phyloP scores from a whole-genome alignment of 2,797 vertebrate species.

The Crocodylus rhombifer region DNA sequence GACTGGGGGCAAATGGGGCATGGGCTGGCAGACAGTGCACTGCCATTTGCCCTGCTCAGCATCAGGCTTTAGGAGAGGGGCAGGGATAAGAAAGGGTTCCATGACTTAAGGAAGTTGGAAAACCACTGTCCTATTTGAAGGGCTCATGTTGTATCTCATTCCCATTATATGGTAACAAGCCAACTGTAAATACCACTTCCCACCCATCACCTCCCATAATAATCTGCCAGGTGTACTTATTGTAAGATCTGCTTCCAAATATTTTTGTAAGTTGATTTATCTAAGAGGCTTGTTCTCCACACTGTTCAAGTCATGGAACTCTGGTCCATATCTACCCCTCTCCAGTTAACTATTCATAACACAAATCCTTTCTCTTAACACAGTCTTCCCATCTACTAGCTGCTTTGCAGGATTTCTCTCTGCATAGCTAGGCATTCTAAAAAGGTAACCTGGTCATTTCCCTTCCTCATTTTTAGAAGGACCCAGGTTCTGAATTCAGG shows the following conservation, averaged over 20 bases:
- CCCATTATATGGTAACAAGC: slow-evolving; percentile 52
- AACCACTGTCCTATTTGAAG: neutral
- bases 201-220: slow-evolving; percentile 15
- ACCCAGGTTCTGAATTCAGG: neutral
- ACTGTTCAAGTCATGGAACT: neutral
- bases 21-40: no score
- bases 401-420: neutral
- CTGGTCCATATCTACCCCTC: neutral
- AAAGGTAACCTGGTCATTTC: neutral
- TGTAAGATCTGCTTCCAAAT: slow-evolving; percentile 27
- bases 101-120: no score
- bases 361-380: neutral
- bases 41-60: no score
- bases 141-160: slow-evolving; percentile 54
- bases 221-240: neutral
- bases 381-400: neutral
- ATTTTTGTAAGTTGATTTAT: neutral
- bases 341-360: neutral
- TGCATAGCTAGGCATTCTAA: neutral
- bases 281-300: neutral
- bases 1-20: no score
- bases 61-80: no score
- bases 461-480: neutral
- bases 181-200: neutral
- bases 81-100: no score